These are phyloP conservation scores for Mus spicilegus DNA, from an alignment of 2,113 vertebrate species.

Conservation along the genomic window DNA sequence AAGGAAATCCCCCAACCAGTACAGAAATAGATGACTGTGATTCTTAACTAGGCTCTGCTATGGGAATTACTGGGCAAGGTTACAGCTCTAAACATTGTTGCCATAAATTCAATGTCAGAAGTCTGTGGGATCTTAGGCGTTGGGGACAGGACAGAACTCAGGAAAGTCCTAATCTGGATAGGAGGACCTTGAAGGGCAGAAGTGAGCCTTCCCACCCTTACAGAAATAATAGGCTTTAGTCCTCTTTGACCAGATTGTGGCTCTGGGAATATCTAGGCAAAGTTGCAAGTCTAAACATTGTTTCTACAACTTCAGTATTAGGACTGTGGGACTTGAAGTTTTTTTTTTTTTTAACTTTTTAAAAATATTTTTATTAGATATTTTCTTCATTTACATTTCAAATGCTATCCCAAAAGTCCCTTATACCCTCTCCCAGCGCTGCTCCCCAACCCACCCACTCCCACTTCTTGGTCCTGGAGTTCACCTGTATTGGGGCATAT, in stretches of 20 bases:
- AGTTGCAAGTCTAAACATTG: not conserved
- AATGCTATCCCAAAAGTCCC: too few relatives aligned
- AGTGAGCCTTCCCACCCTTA: not conserved
- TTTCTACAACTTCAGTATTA: not conserved
- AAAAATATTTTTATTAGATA: too few relatives aligned
- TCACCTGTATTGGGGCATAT: too few relatives aligned
- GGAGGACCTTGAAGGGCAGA: not conserved
- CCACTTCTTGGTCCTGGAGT: too few relatives aligned
- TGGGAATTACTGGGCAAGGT: not conserved
- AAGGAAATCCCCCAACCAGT: not conserved
- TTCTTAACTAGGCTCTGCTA: not conserved
- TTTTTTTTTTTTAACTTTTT: not conserved
- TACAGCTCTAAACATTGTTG: not conserved
- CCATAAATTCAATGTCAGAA: not conserved
- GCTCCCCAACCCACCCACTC: too few relatives aligned
- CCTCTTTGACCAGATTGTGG: not conserved
- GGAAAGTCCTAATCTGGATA: not conserved
- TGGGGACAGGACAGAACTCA: not conserved
- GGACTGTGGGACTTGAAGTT: not conserved
- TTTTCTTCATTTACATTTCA: too few relatives aligned
- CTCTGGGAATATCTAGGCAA: not conserved
- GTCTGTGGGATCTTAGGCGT: not conserved
- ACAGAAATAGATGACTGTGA: not conserved
- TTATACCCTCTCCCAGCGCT: too few relatives aligned
- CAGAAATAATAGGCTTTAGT: not conserved